Conservation (phyloP, 1,140 invertebrate species). For the Calliphora vicina region DNA sequence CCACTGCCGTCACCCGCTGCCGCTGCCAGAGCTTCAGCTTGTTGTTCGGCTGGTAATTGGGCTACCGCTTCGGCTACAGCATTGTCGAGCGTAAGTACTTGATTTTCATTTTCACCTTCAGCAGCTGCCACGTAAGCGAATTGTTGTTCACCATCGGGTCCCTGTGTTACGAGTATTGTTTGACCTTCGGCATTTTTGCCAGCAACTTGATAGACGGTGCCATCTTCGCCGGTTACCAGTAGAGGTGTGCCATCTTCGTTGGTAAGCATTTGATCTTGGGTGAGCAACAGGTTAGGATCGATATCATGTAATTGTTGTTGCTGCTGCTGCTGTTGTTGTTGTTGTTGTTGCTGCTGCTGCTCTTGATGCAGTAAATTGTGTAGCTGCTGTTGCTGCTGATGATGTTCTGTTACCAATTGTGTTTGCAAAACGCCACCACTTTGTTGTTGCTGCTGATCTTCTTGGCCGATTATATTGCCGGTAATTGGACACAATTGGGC, state of each 20-base stretch:
- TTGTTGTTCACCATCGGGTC: conserved; percentile 74
- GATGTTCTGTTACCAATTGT: conserved; percentile 51
- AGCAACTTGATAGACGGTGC: conserved; percentile 69
- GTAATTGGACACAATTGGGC: conserved; percentile 58
- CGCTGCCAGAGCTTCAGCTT: conserved; percentile 61
- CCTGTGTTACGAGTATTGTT: conserved; percentile 73
- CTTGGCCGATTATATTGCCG: conserved; percentile 53
- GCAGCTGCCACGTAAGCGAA: conserved; percentile 76
- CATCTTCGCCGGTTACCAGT: conserved; percentile 74
- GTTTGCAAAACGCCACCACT: conserved; percentile 41
- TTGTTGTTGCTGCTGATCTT: conserved; percentile 45
- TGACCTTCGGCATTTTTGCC: conserved; percentile 80
- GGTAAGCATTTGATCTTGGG: conserved; percentile 55
- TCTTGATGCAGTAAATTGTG: conserved; percentile 40
- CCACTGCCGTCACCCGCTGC: conserved; percentile 64
- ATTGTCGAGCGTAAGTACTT: conserved; percentile 70
- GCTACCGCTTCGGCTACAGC: conserved; percentile 68
- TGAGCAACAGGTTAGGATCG: conserved; percentile 50
- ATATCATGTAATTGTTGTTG: conserved; percentile 54
- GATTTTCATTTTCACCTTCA: conserved; percentile 67
- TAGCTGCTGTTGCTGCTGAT: conserved; percentile 38
- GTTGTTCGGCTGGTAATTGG: conserved; percentile 48
- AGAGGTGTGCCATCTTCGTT: conserved; percentile 66
- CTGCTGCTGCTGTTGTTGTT: conserved; percentile 52
- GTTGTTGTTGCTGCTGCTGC: conserved; percentile 40